Percentiles rank a stretch among this genome's conserved stretches.
phyloP scores from a whole-genome alignment of 2,888 invertebrate species.

The Auanema freiburgensis region DNA sequence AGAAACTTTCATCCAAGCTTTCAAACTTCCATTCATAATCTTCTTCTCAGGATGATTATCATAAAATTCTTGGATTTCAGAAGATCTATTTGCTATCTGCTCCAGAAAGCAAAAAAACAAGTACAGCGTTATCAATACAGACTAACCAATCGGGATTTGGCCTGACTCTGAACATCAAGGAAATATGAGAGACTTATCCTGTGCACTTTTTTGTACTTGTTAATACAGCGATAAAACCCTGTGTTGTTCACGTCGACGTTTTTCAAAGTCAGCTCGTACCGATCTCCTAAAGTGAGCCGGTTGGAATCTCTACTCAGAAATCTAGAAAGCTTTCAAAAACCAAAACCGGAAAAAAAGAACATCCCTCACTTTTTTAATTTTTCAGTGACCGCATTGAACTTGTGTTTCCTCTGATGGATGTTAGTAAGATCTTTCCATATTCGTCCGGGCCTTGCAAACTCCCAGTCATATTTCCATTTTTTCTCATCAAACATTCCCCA shows the following conservation, averaged over 20 bases:
- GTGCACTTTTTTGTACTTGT: constrained; percentile 6
- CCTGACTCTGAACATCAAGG: too few relatives aligned
- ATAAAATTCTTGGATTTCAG: too few relatives aligned
- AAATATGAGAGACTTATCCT: too few relatives aligned
- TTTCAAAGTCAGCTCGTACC: constrained; percentile 33
- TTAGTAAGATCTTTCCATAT: constrained; percentile 29
- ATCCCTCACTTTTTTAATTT: constrained; percentile 23
- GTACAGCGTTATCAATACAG: too few relatives aligned
- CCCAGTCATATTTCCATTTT: constrained; percentile 43
- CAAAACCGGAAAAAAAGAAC: too few relatives aligned
- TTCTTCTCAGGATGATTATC: too few relatives aligned
- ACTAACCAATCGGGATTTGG: too few relatives aligned
- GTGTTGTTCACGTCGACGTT: constrained; percentile 28
- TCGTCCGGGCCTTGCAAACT: constrained; percentile 29
- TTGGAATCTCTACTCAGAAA: constrained; percentile 30
- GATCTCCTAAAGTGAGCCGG: constrained; percentile 30
- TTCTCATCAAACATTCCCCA: constrained; percentile 4
- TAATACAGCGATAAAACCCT: constrained; percentile 40
- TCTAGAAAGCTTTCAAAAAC: constrained; percentile 6
- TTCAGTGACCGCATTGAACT: constrained; percentile 25
- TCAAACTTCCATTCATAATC: too few relatives aligned
- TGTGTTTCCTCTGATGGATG: constrained; percentile 23
- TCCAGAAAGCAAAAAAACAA: too few relatives aligned
- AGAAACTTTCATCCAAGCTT: too few relatives aligned
- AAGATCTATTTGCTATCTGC: too few relatives aligned